These are phyloP conservation scores for Antechinus stuartii DNA, from an alignment of 2,113 vertebrate genomes.

Conservation along the genomic window DNA sequence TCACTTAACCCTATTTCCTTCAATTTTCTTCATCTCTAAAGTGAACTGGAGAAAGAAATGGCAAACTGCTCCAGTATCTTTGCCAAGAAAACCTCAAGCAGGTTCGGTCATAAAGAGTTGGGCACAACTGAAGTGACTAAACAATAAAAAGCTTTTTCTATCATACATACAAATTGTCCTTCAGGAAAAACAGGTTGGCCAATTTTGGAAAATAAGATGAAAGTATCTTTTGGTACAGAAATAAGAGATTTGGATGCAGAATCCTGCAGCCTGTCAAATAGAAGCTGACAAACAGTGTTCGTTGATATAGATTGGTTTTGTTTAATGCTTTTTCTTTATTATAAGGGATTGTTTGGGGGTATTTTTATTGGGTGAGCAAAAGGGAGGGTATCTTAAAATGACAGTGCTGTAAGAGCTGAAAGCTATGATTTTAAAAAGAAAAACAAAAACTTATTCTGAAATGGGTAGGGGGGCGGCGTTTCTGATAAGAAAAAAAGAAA, in stretches of 20 bases:
- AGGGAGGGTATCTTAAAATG: neutral
- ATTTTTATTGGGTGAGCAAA: neutral
- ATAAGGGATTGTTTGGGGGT: neutral
- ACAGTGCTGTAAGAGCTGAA: neutral
- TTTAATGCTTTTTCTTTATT: neutral
- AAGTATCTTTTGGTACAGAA: neutral
- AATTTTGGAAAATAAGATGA: neutral
- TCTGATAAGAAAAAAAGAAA: neutral
- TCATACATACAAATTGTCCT: neutral
- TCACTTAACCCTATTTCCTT: neutral
- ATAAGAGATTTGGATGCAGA: neutral
- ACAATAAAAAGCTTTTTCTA: neutral
- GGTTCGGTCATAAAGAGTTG: neutral
- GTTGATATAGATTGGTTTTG: neutral
- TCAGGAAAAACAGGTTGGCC: neutral
- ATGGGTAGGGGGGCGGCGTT: neutral
- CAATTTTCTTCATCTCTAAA: neutral
- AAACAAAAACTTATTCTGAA: neutral
- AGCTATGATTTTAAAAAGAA: neutral
- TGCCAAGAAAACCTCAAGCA: neutral
- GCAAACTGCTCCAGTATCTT: neutral
- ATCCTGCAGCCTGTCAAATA: neutral
- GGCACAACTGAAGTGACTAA: neutral
- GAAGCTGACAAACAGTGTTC: neutral
- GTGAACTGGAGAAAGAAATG: neutral